These are phyloP conservation scores for Drosophila anomalipes DNA, from an alignment of 2,888 invertebrate species.

Conservation along the genomic window DNA sequence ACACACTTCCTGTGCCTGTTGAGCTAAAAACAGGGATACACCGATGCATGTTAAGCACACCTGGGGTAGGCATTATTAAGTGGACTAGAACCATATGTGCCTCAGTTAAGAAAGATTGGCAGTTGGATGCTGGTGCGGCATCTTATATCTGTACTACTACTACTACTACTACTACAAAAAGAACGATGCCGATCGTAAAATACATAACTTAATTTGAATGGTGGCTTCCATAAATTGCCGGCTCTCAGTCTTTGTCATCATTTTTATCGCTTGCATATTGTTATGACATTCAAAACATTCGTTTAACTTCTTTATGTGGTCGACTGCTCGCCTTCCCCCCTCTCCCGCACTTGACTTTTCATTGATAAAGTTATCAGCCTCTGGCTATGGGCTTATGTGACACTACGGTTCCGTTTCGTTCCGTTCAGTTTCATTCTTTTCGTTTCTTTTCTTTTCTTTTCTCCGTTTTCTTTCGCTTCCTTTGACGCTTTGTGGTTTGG, in stretches of 20 bases:
- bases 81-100: conserved; percentile 91
- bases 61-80: conserved; percentile 97
- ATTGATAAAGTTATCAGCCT: conserved; percentile 79
- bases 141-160: conserved; percentile 93
- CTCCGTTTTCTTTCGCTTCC: conserved; percentile 40
- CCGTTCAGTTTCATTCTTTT: conserved; percentile 40
- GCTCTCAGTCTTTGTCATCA: conserved; percentile 44
- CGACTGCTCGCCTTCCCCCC: conserved; percentile 1
- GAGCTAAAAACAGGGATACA: conserved; percentile 75
- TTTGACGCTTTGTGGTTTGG: conserved; percentile 49
- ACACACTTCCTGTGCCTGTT: conserved; percentile 97
- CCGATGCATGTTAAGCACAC: conserved; percentile 97
- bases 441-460: conserved; percentile 32
- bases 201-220: conserved; percentile 48
- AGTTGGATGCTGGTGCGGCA: conserved; percentile 98
- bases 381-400: conserved; percentile 57
- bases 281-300: conserved; percentile 69
- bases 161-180: conserved; percentile 91
- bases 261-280: conserved; percentile 67
- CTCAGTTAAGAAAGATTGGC: conserved; percentile 93
- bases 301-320: conserved; percentile 46
- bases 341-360: conserved; percentile 55
- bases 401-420: conserved; percentile 37
- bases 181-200: conserved; percentile 87
- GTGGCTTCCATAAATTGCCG: conserved; percentile 58